Percentiles rank a stretch among this genome's conserved stretches.
These are phyloP conservation scores for Tolypeutes matacus DNA, from an alignment of 2,797 vertebrate genomes.

Conservation along the genomic window DNA sequence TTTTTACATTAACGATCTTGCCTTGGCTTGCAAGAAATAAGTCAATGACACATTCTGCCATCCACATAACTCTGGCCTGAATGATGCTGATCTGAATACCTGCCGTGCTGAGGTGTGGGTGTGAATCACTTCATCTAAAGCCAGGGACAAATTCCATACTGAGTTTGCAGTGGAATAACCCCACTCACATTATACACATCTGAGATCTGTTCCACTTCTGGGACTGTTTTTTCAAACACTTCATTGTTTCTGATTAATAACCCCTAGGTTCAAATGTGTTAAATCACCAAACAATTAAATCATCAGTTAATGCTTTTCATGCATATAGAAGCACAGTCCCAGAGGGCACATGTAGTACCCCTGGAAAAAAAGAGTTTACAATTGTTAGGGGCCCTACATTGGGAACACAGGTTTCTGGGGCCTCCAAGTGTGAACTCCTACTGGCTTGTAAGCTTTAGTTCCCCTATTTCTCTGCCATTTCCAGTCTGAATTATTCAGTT, in stretches of 20 bases:
- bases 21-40: not conserved
- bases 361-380: not conserved
- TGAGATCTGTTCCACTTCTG: not conserved
- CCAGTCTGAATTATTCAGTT: no score
- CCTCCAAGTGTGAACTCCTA: not conserved
- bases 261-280: not conserved
- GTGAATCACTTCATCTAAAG: not conserved
- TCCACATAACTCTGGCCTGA: not conserved
- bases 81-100: not conserved
- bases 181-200: not conserved
- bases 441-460: not conserved
- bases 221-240: not conserved
- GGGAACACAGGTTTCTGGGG: no score
- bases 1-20: not conserved
- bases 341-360: not conserved
- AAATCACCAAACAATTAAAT: not conserved
- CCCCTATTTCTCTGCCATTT: no score
- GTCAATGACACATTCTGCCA: not conserved
- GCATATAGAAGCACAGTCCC: not conserved
- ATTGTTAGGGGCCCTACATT: no score
- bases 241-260: not conserved
- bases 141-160: not conserved
- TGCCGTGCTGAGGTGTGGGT: not conserved
- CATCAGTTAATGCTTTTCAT: not conserved
- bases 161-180: no score